phyloP scores from a whole-genome alignment of 1,140 invertebrate species.

The Zaprionus inermis region DNA sequence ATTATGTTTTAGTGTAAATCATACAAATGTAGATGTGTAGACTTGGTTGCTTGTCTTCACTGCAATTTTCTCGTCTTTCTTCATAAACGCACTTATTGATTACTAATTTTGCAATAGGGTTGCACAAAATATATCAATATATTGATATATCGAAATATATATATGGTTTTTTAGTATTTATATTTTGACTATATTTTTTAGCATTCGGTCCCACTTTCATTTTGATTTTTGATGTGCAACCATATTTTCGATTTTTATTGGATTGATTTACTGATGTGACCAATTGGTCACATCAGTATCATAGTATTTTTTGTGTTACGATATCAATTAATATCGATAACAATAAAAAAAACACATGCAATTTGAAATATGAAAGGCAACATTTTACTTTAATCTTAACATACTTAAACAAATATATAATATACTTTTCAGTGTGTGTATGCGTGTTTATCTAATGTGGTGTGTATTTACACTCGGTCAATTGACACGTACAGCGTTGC shows the following conservation, averaged over 20 bases:
- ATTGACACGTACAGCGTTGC: not conserved
- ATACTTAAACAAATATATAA: constrained; percentile 6
- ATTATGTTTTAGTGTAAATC: not conserved
- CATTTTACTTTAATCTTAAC: constrained; percentile 22
- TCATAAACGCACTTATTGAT: not conserved
- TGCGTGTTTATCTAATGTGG: constrained; percentile 2
- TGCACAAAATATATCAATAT: no score
- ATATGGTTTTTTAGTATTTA: no score
- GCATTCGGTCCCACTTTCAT: no score
- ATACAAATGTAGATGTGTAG: not conserved
- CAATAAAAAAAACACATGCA: not conserved
- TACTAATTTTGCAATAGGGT: not conserved
- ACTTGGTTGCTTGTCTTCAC: not conserved
- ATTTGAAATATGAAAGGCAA: constrained; percentile 11
- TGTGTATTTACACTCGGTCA: constrained; percentile 27
- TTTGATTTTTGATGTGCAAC: no score
- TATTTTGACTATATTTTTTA: no score
- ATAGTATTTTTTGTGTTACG: not conserved
- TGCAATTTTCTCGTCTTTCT: not conserved
- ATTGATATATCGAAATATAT: no score
- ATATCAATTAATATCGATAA: not conserved
- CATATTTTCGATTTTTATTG: no score
- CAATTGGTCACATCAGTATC: not conserved
- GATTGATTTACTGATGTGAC: not conserved
- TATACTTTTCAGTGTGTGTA: constrained; percentile 5